Conservation (phyloP, 2,113 vertebrate species). For the Vidua chalybeata region DNA sequence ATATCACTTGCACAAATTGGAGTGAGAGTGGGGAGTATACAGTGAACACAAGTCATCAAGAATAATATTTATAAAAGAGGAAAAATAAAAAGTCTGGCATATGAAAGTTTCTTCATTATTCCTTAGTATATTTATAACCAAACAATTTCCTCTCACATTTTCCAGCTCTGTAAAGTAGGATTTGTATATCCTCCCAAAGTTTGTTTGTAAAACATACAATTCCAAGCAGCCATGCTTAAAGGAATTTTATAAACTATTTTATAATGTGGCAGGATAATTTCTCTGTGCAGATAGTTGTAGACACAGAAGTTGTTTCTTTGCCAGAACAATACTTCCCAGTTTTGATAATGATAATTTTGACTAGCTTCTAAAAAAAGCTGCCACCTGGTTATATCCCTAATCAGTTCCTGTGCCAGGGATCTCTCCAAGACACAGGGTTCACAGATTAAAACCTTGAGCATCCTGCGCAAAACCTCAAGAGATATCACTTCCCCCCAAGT, state of each 20-base stretch:
- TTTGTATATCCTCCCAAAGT: slow-evolving; percentile 75
- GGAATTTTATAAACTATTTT: slow-evolving; percentile 5
- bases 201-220: slow-evolving; percentile 14
- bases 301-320: not conserved
- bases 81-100: slow-evolving; percentile 54
- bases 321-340: not conserved
- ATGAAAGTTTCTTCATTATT: slow-evolving; percentile 66
- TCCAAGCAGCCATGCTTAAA: slow-evolving; percentile 51
- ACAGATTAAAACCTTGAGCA: not conserved
- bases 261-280: slow-evolving; percentile 50
- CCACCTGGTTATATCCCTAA: not conserved
- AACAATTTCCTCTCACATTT: slow-evolving; percentile 75
- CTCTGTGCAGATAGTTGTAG: not conserved
- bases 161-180: slow-evolving; percentile 74
- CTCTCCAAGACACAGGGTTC: not conserved
- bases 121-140: slow-evolving; percentile 67
- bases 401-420: not conserved
- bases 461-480: not conserved
- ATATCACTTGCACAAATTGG: not conserved
- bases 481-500: not conserved
- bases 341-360: not conserved
- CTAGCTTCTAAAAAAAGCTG: not conserved
- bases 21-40: not conserved
- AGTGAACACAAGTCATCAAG: slow-evolving; percentile 37
- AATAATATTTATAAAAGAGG: slow-evolving; percentile 54